phyloP scores from a whole-genome alignment of 1,140 invertebrate genomes.

The Lanistes nyassanus region DNA sequence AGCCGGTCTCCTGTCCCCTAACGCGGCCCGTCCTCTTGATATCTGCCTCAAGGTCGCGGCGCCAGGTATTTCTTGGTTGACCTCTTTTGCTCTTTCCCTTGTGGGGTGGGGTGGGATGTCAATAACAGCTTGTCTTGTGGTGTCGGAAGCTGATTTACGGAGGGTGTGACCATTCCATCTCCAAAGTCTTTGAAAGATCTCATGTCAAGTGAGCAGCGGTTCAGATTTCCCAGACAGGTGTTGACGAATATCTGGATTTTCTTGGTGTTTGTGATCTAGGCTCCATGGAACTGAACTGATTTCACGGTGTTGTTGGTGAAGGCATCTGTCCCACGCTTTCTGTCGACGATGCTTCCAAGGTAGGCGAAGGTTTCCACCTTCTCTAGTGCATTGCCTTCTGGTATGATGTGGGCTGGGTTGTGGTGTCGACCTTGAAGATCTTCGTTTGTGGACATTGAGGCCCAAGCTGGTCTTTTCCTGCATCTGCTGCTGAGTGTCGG shows the following conservation, averaged over 20 bases:
- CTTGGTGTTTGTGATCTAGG: background rate
- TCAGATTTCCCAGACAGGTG: slow-evolving; percentile 10
- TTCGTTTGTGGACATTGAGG: slow-evolving; percentile 33
- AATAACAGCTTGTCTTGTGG: slow-evolving; percentile 2
- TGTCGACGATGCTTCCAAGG: too few species aligned
- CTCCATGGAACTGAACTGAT: slow-evolving; percentile 5
- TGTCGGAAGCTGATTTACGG: slow-evolving; percentile 10
- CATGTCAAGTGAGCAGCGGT: slow-evolving; percentile 10
- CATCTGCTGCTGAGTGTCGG: slow-evolving; percentile 23
- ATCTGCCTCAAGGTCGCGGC: too few species aligned
- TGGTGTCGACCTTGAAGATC: slow-evolving; percentile 26
- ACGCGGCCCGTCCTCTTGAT: too few species aligned
- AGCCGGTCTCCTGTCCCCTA: too few species aligned
- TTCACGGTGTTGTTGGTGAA: slow-evolving; percentile 6
- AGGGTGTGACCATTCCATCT: slow-evolving; percentile 27
- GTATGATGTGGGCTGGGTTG: slow-evolving; percentile 8
- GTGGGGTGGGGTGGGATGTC: background rate
- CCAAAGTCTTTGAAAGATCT: slow-evolving; percentile 22
- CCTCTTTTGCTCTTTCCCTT: slow-evolving; percentile 11
- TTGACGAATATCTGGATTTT: too few species aligned
- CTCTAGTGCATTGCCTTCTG: slow-evolving; percentile 9
- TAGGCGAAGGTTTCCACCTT: too few species aligned
- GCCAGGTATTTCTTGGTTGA: slow-evolving; percentile 9
- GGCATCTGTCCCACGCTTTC: background rate
- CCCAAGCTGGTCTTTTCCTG: slow-evolving; percentile 23